Evolutionary conservation across 1,140 invertebrate genomes (phyloP).

Genomic region (Megalonaias nervosa): DNA sequence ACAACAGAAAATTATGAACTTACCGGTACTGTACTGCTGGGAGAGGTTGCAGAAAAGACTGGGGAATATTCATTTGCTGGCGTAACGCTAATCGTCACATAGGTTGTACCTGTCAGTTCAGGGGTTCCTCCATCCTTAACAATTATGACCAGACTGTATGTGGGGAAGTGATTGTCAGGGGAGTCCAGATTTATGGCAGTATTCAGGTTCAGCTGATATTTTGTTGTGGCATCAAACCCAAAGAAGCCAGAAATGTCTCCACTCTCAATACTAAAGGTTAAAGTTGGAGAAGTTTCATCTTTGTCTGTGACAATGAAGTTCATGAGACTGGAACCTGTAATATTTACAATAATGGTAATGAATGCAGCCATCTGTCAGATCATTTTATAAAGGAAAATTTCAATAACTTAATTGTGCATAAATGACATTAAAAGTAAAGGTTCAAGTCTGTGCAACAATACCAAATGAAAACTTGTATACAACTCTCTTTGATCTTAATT

Average conservation of each 20-base stretch:
- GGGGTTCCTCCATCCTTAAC: slow-evolving; percentile 35
- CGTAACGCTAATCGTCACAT: slow-evolving; percentile 38
- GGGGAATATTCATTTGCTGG: slow-evolving; percentile 49
- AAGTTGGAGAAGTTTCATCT: slow-evolving; percentile 37
- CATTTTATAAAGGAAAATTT: too few species aligned
- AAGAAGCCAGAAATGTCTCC: slow-evolving; percentile 35
- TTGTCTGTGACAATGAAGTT: slow-evolving; percentile 43
- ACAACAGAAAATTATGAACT: too few species aligned
- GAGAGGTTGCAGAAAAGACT: slow-evolving; percentile 26
- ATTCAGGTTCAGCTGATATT: slow-evolving; percentile 35
- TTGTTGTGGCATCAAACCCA: slow-evolving; percentile 23
- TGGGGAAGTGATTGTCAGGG: slow-evolving; percentile 3
- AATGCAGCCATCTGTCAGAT: too few species aligned
- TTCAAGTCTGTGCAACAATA: too few species aligned
- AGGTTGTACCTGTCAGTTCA: slow-evolving; percentile 35
- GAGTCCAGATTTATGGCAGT: slow-evolving; percentile 16
- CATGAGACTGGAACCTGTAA: slow-evolving; percentile 27
- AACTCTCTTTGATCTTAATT: too few species aligned
- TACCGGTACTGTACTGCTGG: too few species aligned
- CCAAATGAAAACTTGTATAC: too few species aligned
- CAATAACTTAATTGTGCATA: too few species aligned
- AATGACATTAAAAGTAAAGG: too few species aligned
- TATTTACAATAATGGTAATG: too few species aligned
- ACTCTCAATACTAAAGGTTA: slow-evolving; percentile 38
- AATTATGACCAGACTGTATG: slow-evolving; percentile 11